Percentiles rank a stretch among this genome's conserved stretches.
Conservation (phyloP, 2,113 vertebrate genomes). For the Gambusia affinis region DNA sequence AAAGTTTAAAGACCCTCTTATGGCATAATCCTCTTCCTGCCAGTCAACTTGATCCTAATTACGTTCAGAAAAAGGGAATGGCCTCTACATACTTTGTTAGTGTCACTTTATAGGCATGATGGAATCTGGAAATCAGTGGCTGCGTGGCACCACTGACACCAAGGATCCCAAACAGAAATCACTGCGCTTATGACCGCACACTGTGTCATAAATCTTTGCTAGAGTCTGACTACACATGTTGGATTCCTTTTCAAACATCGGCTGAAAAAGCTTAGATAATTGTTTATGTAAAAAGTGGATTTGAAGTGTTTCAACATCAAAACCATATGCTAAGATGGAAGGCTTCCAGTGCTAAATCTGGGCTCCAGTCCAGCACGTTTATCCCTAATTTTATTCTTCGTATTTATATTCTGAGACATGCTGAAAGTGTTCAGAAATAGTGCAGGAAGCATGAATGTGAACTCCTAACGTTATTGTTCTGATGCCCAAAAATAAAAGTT, state of each 20-base stretch:
- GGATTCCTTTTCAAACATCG: slow-evolving; percentile 14
- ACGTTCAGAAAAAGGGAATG: slow-evolving; percentile 18
- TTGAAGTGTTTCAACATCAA: slow-evolving; percentile 37
- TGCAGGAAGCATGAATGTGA: slow-evolving; percentile 6
- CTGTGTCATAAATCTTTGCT: slow-evolving; percentile 13
- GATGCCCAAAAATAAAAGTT: not conserved
- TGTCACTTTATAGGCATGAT: slow-evolving; percentile 42
- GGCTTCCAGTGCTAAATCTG: slow-evolving; percentile 30
- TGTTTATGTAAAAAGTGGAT: slow-evolving; percentile 26
- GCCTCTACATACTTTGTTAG: slow-evolving; percentile 8
- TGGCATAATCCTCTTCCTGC: slow-evolving; percentile 37
- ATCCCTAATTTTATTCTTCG: slow-evolving; percentile 19
- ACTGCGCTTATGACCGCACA: slow-evolving; percentile 26
- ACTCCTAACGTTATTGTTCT: not conserved
- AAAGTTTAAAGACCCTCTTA: slow-evolving; percentile 22
- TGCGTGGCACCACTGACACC: not conserved
- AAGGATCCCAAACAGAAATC: not conserved
- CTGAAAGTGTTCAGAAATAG: slow-evolving; percentile 3
- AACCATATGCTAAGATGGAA: slow-evolving; percentile 23
- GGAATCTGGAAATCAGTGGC: slow-evolving; percentile 26
- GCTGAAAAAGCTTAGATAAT: slow-evolving; percentile 20
- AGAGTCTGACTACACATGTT: slow-evolving; percentile 3
- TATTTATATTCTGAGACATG: slow-evolving; percentile 22
- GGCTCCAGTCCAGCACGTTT: slow-evolving; percentile 35
- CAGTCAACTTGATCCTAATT: slow-evolving; percentile 13